Base-by-base conservation (phyloP, 2,888 invertebrate species). In the Polymixis lichenea region DNA sequence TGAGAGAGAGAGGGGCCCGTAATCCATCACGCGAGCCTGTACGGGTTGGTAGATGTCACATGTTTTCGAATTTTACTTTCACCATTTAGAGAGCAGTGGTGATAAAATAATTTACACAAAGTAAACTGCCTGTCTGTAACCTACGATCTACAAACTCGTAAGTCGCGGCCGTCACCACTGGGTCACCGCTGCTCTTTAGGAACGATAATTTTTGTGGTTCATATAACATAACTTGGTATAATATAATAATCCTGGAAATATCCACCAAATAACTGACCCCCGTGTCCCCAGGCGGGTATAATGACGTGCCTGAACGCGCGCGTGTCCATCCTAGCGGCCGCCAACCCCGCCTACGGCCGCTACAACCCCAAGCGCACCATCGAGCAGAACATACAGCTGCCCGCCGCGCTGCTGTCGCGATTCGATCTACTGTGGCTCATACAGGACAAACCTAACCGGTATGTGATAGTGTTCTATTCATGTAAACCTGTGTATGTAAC, bases 241-340 rank as follows among this genome's bases (percentile, higher is more conserved):
- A n/a, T n/a, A n/a, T n/a, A n/a, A n/a, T n/a, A n/a, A n/a, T n/a
- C n/a, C n/a, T n/a, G n/a, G n/a, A n/a, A n/a, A 46, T 13, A 65
- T 5, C 49, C 8, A 15, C 13, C 49, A 13, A 28, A 22, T 22
- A 15, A 28, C 22, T 66, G 64, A 25, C 19, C 11, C 19, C 5
- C 11, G 5, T 43, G 15, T 22, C 32, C 13, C 9, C 92, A 98
- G 98, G 99, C 99, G 53, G 99, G 99, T 78, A 99, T 99, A 90
- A 99, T 99, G 98, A 99, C 99, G 0, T 98, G 99, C 72, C 96
- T 99, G 83, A 99, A 99, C 96, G 99, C 99, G 0, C 97, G 99
- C 83, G 99, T 99, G 72, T 98, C 99, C 1, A 99, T 99, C 91
- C 97, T 99, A 85, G 99, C 99, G 38, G 99, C 99, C 7, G 99